Conservation (phyloP, 1,140 invertebrate species). For the Drosophila jambulina region DNA sequence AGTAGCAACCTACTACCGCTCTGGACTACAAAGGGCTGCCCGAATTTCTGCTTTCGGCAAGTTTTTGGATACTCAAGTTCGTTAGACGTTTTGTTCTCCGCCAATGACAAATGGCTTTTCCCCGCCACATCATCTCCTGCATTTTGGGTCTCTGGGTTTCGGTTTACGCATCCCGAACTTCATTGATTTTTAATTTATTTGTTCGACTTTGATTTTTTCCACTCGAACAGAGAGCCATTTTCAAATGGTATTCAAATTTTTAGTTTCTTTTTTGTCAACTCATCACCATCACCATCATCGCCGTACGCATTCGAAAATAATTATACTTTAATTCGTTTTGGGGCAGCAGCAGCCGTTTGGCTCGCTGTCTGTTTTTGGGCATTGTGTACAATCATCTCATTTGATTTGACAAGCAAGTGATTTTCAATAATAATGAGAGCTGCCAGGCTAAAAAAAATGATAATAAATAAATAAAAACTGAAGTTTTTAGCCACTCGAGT, state of each 20-base stretch:
- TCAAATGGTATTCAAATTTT: conserved; percentile 46
- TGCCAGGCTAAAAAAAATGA: conserved; percentile 52
- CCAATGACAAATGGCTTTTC: conserved; percentile 82
- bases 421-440: conserved; percentile 84
- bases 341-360: conserved; percentile 20
- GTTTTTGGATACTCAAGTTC: conserved; percentile 47
- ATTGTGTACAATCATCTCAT: conserved; percentile 84
- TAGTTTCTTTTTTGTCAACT: conserved; percentile 59
- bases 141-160: conserved; percentile 10
- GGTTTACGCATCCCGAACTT: conserved; percentile 43
- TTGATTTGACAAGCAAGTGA: conserved; percentile 84
- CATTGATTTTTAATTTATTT: conserved; percentile 83
- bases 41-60: conserved; percentile 41
- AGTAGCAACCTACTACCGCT: conserved; percentile 41
- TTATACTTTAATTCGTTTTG: conserved; percentile 80
- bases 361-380: conserved; percentile 14
- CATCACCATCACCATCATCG: conserved; percentile 34
- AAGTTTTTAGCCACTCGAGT: conserved; percentile 33
- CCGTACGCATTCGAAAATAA: conserved; percentile 75
- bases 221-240: conserved; percentile 35
- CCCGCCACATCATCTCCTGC: conserved; percentile 15
- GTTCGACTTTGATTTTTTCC: conserved; percentile 73
- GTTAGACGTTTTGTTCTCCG: conserved; percentile 79
- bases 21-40: conserved; percentile 65
- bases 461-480: conserved; percentile 54